Evolutionary conservation across 64 coral and sea anemone species (phyloP).

Genomic region (Pocillopora damicornis): DNA sequence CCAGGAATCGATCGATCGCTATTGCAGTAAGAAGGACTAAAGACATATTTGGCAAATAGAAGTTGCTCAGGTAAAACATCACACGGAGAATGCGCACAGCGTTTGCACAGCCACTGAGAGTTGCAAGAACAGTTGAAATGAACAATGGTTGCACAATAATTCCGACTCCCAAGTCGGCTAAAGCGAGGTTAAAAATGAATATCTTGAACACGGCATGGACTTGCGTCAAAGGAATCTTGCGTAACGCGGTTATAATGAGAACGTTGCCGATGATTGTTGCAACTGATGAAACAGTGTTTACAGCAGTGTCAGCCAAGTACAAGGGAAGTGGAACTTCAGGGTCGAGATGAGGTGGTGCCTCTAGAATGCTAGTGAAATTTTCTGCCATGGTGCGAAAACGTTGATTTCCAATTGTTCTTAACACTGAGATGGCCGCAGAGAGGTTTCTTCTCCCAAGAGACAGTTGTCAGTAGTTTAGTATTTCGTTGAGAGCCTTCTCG

Average conservation of each 20-base stretch:
- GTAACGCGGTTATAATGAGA: not conserved
- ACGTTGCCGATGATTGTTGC: not conserved
- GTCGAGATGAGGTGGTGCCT: not conserved
- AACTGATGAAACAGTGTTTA: not conserved
- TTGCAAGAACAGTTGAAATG: not conserved
- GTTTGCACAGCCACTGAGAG: not conserved
- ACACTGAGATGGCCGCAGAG: not conserved
- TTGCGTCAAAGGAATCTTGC: conserved; percentile 4
- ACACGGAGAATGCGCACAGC: not conserved
- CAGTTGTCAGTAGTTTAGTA: too few relatives aligned
- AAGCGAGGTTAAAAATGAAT: not conserved
- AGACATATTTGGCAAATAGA: not conserved
- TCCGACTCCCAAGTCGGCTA: conserved; percentile 7
- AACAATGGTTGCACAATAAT: not conserved
- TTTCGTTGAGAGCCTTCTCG: too few relatives aligned
- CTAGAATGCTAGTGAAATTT: not conserved
- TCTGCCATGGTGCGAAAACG: not conserved
- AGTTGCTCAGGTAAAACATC: not conserved
- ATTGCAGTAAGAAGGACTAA: not conserved
- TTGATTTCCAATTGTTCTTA: not conserved
- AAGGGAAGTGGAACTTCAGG: not conserved
- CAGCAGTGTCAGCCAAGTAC: not conserved
- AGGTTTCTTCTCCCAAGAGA: too few relatives aligned
- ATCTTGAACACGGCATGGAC: conserved; percentile 15
- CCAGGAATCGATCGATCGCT: conserved; percentile 34